Evolutionary conservation across 2,113 vertebrate genomes (phyloP).

Genomic region (Barbus barbus): DNA sequence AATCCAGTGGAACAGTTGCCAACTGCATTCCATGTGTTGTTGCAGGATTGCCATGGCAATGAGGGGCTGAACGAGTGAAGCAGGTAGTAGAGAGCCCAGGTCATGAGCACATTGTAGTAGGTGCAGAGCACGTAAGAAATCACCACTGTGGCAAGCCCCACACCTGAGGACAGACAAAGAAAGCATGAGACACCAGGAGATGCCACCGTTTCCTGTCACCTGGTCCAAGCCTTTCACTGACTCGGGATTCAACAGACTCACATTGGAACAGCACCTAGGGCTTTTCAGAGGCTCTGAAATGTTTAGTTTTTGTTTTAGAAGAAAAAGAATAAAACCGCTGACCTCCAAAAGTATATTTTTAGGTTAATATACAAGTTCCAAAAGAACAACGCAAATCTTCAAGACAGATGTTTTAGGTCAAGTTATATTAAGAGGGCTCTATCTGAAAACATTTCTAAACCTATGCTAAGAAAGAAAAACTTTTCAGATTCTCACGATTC

Average conservation of each 20-base stretch:
- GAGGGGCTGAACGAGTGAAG: constrained; percentile 69
- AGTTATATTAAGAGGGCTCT: not conserved
- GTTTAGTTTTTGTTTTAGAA: not conserved
- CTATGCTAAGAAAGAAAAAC: not conserved
- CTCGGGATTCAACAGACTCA: not conserved
- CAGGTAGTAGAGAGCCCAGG: constrained; percentile 76
- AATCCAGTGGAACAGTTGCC: constrained; percentile 74
- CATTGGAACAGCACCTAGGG: not conserved
- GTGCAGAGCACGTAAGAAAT: constrained; percentile 74
- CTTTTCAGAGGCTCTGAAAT: constrained; percentile 8
- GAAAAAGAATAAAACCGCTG: not conserved
- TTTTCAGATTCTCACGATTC: not conserved
- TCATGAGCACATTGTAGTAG: constrained; percentile 77
- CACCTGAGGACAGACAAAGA: constrained; percentile 65
- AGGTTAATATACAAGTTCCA: not conserved
- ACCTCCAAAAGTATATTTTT: not conserved
- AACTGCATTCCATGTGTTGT: constrained; percentile 72
- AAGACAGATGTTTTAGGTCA: not conserved
- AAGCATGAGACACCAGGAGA: constrained; percentile 38
- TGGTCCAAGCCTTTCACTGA: not conserved
- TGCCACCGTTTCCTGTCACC: not conserved
- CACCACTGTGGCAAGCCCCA: constrained; percentile 75
- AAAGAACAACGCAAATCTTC: not conserved
- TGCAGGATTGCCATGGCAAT: constrained; percentile 75
- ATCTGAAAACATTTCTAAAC: not conserved